phyloP scores from a whole-genome alignment of 2,113 vertebrate species.

The Protomyctophum bolini region DNA sequence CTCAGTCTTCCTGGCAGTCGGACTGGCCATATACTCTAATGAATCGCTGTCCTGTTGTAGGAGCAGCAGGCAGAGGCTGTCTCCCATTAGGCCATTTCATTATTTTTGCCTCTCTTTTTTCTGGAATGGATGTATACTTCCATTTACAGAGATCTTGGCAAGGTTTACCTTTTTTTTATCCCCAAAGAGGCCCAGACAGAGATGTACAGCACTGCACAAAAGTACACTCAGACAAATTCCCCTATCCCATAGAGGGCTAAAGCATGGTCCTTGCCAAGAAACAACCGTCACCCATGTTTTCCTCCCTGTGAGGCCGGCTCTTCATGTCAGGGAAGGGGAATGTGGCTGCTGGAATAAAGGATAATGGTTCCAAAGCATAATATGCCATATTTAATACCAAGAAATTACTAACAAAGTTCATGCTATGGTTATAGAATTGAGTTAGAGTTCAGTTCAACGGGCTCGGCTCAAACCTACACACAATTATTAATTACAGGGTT shows the following conservation, averaged over 20 bases:
- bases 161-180: constrained; percentile 16
- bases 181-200: constrained; percentile 40
- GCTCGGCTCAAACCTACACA: background rate
- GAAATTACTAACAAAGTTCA: too few species aligned
- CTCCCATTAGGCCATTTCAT: constrained; percentile 33
- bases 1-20: constrained; percentile 16
- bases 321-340: constrained; percentile 43
- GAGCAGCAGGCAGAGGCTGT: constrained; percentile 38
- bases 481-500: too few species aligned
- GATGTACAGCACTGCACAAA: constrained; percentile 38
- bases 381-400: constrained; percentile 3
- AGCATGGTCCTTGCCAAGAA: constrained; percentile 49
- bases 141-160: constrained; percentile 54
- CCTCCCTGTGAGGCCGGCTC: constrained; percentile 30
- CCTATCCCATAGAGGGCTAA: constrained; percentile 38
- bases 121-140: constrained; percentile 30
- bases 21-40: constrained; percentile 26
- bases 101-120: constrained; percentile 40
- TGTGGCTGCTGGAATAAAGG: constrained; percentile 30
- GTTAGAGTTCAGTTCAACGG: background rate
- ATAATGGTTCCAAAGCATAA: constrained; percentile 33
- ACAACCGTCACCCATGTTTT: constrained; percentile 47
- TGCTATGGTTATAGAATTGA: background rate
- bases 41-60: constrained; percentile 47
- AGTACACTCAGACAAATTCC: constrained; percentile 55